Evolutionary conservation across 2,797 vertebrate species (phyloP).

Genomic region (Crenuchus spilurus): DNA sequence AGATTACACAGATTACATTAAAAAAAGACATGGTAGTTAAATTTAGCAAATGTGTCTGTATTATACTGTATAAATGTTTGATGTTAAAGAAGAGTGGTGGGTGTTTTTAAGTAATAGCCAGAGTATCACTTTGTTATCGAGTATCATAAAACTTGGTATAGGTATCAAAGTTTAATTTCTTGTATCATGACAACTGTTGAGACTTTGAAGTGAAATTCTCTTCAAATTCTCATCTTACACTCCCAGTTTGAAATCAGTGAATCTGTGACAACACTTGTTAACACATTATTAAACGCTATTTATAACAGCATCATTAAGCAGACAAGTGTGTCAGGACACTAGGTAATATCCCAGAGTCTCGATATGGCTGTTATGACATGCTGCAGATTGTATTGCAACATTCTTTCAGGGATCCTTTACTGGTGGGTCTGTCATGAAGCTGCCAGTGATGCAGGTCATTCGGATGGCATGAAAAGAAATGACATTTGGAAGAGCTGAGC

Average conservation of each 20-base stretch:
- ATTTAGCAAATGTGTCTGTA: too few relatives aligned
- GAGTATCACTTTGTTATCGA: too few relatives aligned
- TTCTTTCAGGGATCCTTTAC: not conserved
- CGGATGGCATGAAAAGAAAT: not conserved
- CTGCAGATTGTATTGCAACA: slow-evolving; percentile 1
- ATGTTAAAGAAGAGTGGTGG: too few relatives aligned
- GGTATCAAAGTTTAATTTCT: too few relatives aligned
- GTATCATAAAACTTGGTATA: too few relatives aligned
- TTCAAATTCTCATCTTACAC: not conserved
- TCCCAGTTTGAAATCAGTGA: not conserved
- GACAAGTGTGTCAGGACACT: slow-evolving; percentile 48
- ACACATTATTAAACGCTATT: slow-evolving; percentile 24
- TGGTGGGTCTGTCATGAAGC: not conserved
- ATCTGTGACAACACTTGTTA: slow-evolving; percentile 37
- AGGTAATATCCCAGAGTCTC: slow-evolving; percentile 36
- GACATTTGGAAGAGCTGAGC: not conserved
- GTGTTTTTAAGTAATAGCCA: too few relatives aligned
- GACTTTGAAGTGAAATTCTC: not conserved
- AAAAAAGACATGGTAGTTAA: too few relatives aligned
- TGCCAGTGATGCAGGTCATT: not conserved
- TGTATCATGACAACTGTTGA: too few relatives aligned
- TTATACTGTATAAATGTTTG: too few relatives aligned
- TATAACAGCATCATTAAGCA: slow-evolving; percentile 40
- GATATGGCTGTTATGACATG: slow-evolving; percentile 13
- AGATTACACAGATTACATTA: too few relatives aligned